Evolutionary conservation across 2,797 vertebrate genomes (phyloP).

Genomic region (Stomatorhinus walkeri): DNA sequence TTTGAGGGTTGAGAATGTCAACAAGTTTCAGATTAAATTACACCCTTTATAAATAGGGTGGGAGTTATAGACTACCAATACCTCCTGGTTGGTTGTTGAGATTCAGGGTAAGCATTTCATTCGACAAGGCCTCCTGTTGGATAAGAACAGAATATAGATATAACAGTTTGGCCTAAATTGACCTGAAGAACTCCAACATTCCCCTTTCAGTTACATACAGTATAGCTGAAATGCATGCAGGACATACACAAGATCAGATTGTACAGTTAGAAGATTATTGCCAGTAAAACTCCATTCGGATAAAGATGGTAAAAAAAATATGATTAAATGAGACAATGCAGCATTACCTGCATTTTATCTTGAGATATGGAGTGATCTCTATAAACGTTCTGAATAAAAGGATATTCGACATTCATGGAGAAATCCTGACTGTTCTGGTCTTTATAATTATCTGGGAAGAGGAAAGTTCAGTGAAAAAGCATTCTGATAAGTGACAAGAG

Average conservation of each 20-base stretch:
- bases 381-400: conserved; percentile 40
- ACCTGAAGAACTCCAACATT: not conserved
- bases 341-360: conserved; percentile 46
- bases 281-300: not conserved
- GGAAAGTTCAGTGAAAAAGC: not conserved
- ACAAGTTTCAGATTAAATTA: not conserved
- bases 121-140: conserved; percentile 44
- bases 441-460: conserved; percentile 45
- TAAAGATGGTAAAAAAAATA: not conserved
- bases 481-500: not conserved
- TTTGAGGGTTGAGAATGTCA: not conserved
- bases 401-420: conserved; percentile 26
- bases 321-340: not conserved
- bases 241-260: not conserved
- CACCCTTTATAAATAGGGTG: not conserved
- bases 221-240: not conserved
- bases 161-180: not conserved
- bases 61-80: conserved; percentile 27
- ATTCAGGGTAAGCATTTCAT: conserved; percentile 44
- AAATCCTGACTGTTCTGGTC: conserved; percentile 14
- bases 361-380: conserved; percentile 25
- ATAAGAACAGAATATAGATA: conserved; percentile 8
- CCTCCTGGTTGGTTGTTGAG: conserved; percentile 42
- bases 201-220: not conserved
- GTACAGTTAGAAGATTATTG: not conserved